Evolutionary conservation across 2,113 vertebrate species (phyloP).

Genomic region (Myiagra hebetior): DNA sequence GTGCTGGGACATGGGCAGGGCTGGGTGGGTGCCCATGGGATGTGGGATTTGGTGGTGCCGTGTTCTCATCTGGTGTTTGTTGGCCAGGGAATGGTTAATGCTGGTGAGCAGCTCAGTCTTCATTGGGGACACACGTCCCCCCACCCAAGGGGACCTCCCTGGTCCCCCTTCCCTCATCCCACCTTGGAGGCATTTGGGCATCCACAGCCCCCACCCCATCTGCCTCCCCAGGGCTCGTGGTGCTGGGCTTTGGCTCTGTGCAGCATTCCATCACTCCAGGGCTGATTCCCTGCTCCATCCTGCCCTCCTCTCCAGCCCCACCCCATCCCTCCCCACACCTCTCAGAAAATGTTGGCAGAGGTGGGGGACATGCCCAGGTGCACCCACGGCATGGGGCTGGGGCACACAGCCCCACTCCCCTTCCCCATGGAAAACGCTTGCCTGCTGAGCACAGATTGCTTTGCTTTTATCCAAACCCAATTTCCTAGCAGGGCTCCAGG

Average conservation of each 20-base stretch:
- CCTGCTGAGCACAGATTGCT: neutral
- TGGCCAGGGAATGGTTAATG: neutral
- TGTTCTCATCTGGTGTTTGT: neutral
- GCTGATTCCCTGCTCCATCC: neutral
- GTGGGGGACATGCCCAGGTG: neutral
- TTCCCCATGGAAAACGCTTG: neutral
- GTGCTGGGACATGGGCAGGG: fast-evolving
- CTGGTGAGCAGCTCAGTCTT: fast-evolving
- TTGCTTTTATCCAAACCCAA: constrained; percentile 35
- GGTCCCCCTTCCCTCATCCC: neutral
- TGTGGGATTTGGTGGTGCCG: neutral
- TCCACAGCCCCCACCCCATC: neutral
- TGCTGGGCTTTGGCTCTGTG: neutral
- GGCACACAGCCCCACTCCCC: neutral
- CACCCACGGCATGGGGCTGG: neutral
- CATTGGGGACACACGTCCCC: fast-evolving
- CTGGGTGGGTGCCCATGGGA: neutral
- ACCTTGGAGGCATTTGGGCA: neutral
- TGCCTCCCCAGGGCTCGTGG: fast-evolving
- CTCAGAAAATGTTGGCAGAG: neutral
- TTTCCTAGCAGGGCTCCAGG: neutral
- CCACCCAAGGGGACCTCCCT: neutral
- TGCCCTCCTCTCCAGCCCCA: neutral
- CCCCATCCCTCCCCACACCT: neutral
- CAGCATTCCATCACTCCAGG: neutral